Percentiles rank a stretch among this genome's conserved stretches.
Evolutionary conservation across 2,888 invertebrate species (phyloP).

Genomic region (Morpho deidamia): DNA sequence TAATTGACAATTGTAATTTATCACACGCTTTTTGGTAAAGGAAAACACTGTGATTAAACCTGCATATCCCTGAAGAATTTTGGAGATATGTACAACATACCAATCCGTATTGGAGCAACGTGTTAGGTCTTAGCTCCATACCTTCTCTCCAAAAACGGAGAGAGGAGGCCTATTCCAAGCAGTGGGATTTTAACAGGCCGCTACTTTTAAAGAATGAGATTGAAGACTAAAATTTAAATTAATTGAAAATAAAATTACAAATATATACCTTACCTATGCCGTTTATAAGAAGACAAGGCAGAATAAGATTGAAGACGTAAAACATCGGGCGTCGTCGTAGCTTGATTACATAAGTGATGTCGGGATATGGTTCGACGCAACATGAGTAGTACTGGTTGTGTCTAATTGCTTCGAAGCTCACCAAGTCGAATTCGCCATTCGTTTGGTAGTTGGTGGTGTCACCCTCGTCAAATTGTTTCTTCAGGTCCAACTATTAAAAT

Average conservation of each 20-base stretch:
- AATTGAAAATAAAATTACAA: background rate
- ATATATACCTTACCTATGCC: slow-evolving; percentile 82
- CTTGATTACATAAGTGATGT: slow-evolving; percentile 89
- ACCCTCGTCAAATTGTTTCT: slow-evolving; percentile 87
- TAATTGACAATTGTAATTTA: too few relatives aligned
- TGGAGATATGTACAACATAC: too few relatives aligned
- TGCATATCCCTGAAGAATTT: too few relatives aligned
- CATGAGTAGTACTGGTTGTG: slow-evolving; percentile 88
- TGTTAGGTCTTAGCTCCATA: too few relatives aligned
- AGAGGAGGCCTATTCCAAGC: too few relatives aligned
- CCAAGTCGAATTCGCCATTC: slow-evolving; percentile 93
- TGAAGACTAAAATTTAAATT: too few relatives aligned
- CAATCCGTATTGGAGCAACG: too few relatives aligned
- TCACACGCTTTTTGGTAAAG: too few relatives aligned
- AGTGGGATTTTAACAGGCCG: too few relatives aligned
- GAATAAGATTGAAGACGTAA: slow-evolving; percentile 90
- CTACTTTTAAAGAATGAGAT: too few relatives aligned
- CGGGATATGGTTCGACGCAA: slow-evolving; percentile 90
- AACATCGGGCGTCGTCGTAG: slow-evolving; percentile 88
- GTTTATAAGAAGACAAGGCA: slow-evolving; percentile 91
- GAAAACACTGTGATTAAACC: too few relatives aligned
- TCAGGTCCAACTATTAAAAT: slow-evolving; percentile 81
- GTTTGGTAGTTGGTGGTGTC: slow-evolving; percentile 93
- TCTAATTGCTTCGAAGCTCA: slow-evolving; percentile 85
- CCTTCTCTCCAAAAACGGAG: too few relatives aligned